phyloP scores from a whole-genome alignment of 2,888 invertebrate species.

The Eudemis profundana region DNA sequence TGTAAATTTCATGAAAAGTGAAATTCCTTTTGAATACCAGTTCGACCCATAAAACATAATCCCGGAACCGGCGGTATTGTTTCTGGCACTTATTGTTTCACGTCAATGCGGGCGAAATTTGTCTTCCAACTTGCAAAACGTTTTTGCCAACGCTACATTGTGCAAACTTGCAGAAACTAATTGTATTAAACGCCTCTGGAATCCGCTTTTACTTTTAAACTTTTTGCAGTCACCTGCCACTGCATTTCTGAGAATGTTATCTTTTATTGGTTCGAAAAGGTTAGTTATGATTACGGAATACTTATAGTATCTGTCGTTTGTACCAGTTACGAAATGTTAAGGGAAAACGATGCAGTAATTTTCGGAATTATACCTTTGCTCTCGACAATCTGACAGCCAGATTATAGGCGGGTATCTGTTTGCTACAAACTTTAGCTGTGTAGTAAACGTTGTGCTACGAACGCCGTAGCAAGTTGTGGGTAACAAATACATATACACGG shows the following conservation, averaged over 20 bases:
- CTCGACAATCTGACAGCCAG: conserved; percentile 31
- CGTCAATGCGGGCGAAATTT: conserved; percentile 78
- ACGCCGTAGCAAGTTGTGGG: conserved; percentile 15
- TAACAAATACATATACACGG: background rate
- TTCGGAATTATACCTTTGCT: conserved; percentile 35
- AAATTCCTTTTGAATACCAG: conserved; percentile 84
- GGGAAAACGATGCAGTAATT: conserved; percentile 35
- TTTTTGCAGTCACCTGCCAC: conserved; percentile 32
- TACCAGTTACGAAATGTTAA: conserved; percentile 28
- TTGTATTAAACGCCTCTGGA: conserved; percentile 43
- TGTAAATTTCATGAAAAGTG: conserved; percentile 86
- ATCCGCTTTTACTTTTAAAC: conserved; percentile 58
- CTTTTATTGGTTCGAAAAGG: conserved; percentile 8
- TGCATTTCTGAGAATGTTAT: conserved; percentile 19
- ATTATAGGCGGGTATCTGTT: conserved; percentile 23
- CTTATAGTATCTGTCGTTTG: conserved; percentile 30
- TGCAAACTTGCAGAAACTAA: conserved; percentile 54
- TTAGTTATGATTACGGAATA: conserved; percentile 25
- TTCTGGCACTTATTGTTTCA: conserved; percentile 81
- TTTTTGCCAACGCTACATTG: conserved; percentile 69
- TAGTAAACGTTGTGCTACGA: conserved; percentile 15
- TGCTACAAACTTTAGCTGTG: conserved; percentile 22
- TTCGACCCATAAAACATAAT: conserved; percentile 80
- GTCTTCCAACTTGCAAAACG: conserved; percentile 72
- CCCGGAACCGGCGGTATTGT: conserved; percentile 80